These are phyloP conservation scores for Myotis vivesi DNA, from an alignment of 2,797 vertebrate species.

Conservation along the genomic window DNA sequence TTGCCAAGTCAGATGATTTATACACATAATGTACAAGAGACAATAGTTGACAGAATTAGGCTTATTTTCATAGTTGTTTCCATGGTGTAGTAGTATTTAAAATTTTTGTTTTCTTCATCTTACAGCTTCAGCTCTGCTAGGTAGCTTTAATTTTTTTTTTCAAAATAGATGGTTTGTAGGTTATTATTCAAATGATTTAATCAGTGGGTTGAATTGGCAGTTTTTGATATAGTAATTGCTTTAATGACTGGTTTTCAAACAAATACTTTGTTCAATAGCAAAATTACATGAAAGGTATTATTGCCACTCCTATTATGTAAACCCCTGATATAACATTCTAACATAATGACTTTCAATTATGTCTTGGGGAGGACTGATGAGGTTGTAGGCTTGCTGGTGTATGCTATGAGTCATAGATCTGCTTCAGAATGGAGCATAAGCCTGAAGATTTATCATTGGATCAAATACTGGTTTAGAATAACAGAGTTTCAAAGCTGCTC, in stretches of 20 bases:
- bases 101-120: not conserved
- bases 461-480: not conserved
- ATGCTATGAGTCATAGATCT: not conserved
- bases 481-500: not conserved
- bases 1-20: constrained; percentile 64
- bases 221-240: not conserved
- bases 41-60: constrained; percentile 6
- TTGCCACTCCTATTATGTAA: not conserved
- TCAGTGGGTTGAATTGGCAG: not conserved
- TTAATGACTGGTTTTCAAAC: not conserved
- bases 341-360: not conserved
- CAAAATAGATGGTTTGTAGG: not conserved
- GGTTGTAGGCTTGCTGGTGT: not conserved
- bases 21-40: constrained; percentile 19
- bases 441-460: not conserved
- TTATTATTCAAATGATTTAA: constrained; percentile 40
- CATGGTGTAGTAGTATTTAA: not conserved
- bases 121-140: constrained; percentile 16
- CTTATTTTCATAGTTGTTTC: constrained; percentile 64
- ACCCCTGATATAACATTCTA: not conserved
- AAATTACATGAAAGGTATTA: not conserved
- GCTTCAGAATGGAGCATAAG: not conserved
- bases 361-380: not conserved
- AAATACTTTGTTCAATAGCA: not conserved
- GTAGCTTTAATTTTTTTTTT: not conserved